Base-by-base conservation (phyloP, 2,888 invertebrate genomes). In the Cacoxenus indagator region DNA sequence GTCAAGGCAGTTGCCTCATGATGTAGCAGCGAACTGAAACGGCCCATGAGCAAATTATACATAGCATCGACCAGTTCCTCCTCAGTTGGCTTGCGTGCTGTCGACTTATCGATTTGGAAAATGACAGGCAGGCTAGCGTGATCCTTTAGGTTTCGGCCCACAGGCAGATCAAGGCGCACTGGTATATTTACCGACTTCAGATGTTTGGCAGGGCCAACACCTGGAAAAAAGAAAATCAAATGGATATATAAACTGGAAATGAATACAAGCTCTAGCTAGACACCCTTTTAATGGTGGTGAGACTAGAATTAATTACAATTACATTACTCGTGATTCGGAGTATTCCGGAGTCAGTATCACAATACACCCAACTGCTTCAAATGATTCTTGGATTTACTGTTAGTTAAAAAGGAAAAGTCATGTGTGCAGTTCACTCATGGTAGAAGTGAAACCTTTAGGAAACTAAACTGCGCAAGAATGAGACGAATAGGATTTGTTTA, bases 141-240 rank as follows among this genome's bases (percentile, higher is more conserved):
- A 82, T 96, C 95, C 87, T 95, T 95, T 0, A 96, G 89, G 81
- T 95, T 94, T 73, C 92, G 90, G 0, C 94, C 95, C 0, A 95
- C 95, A 6, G 86, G 79, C 26, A 87, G 72, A 68, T 87, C 83
- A n/a, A 80, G 64, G 0, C 85, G 62, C 0, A 87, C 70, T 0
- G 86, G 83, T 1, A 88, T 82, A 2, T 78, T 80, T 2, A 84
- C 69, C 24, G 77, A 67, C 69, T 79, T 73, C 6, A 88, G 71
- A 45, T 87, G 85, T 1, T 79, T 71, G 1, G 84, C 76, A 0
- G 87, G 88, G 4, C 88, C 88, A 67, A 88, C 74, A 61, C 88
- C 85, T 85, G 37, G 0, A 51, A 22, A 14, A 26, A n/a, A 11
- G 17, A 14, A 69, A 48, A 57, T 8, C 26, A 51, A 31, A 51